Evolutionary conservation across 1,140 invertebrate species (phyloP), one percentile per base, ranked within the genome.

Genomic region (Lepeophtheirus salmonis): DNA sequence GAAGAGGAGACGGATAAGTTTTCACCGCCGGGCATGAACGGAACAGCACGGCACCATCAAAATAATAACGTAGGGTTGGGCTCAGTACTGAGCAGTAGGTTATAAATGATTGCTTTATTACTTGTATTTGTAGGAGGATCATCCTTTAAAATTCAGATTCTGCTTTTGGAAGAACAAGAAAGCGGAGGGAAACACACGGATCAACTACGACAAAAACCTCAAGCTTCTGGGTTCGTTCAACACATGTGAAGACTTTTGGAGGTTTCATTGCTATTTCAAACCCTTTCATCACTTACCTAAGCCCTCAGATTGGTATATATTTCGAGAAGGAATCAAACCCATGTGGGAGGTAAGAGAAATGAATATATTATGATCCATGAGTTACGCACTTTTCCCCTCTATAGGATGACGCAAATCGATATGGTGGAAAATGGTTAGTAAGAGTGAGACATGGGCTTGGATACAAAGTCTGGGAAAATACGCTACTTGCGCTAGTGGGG

Each of bases 311-410:
- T 85, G 96, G 71, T 92, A 96, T 75, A 77, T 98, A 22, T 99
- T 99, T 70, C 97, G 97, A 78, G 82, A 92, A 67, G 94, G 94
- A 63, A 95, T 98, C 64, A 89, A 91, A 74, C 94, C 94, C 23
- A 94, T 97, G 86, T 97, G 91, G 91, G 92, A 97, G 74, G 82
- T 83, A 66, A 68, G 72, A 20, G 21, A 54, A n/a, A 41, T 6
- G 30, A 41, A 41, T 41, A 10, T 41, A 10, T 41, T 41, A 10
- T 41, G 30, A 41, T 10, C n/a, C 6, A n/a, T 41, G 6, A 41
- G 6, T 10, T 41, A 41, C 30, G 6, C 6, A 41, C 6, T 6
- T 41, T 41, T 41, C 20, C 17, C 21, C 21, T 12, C 18, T 21
- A 60, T 64, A 85, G 81, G 91, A 97, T 74, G 79, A 82, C 63